Evolutionary conservation across 2,888 invertebrate species (phyloP).

Genomic region (Apodemia zela): DNA sequence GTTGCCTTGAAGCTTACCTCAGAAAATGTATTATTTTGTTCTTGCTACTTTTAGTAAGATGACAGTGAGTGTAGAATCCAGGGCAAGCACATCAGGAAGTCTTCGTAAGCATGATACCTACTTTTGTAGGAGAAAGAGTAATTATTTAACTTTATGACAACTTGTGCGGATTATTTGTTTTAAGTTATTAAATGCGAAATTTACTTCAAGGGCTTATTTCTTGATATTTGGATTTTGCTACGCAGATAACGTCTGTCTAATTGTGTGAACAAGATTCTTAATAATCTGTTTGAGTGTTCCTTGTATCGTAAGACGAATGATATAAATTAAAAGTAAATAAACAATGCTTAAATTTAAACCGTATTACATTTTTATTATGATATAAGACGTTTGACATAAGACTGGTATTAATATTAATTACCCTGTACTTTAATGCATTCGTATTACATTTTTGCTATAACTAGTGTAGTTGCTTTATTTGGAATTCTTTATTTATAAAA

Average conservation of each 20-base stretch:
- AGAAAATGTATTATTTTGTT: neutral
- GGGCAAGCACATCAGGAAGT: constrained; percentile 19
- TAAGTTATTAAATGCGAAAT: neutral
- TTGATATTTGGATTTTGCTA: neutral
- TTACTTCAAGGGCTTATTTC: neutral
- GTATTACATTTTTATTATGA: too few species aligned
- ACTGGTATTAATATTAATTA: too few species aligned
- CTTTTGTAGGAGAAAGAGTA: constrained; percentile 5
- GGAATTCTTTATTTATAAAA: too few species aligned
- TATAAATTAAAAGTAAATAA: too few species aligned
- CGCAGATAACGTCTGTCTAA: neutral
- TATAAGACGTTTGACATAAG: too few species aligned
- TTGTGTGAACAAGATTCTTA: too few species aligned
- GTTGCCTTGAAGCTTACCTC: neutral
- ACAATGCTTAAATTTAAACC: too few species aligned
- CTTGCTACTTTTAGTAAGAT: neutral
- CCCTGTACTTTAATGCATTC: too few species aligned
- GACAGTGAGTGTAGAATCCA: constrained; percentile 19
- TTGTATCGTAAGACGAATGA: too few species aligned
- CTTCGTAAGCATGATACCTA: neutral
- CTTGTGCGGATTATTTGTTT: neutral
- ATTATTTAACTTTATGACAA: neutral
- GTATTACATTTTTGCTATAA: too few species aligned
- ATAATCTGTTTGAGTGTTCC: too few species aligned
- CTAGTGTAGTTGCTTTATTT: too few species aligned